These are phyloP conservation scores for Mustela lutreola DNA, from an alignment of 2,113 vertebrate genomes.

Conservation along the genomic window DNA sequence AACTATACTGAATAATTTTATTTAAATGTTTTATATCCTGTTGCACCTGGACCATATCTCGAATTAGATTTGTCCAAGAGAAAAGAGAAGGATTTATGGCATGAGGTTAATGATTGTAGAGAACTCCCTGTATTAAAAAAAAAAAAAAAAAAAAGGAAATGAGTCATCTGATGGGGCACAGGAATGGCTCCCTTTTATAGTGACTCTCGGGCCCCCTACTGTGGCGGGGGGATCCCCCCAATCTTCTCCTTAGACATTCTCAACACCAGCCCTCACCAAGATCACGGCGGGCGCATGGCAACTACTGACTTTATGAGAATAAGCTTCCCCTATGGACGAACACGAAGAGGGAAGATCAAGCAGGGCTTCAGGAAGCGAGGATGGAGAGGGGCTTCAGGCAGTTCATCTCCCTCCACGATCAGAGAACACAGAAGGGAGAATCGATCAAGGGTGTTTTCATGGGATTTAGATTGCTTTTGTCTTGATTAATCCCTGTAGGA, in stretches of 20 bases:
- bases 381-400: not conserved
- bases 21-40: not conserved
- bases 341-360: not conserved
- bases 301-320: not conserved
- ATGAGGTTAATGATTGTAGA: not conserved
- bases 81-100: not conserved
- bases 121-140: not conserved
- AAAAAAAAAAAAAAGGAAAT: no score
- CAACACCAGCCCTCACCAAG: not conserved
- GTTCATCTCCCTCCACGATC: not conserved
- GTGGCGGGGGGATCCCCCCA: not conserved
- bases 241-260: not conserved
- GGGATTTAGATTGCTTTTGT: conserved; percentile 47
- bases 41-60: not conserved
- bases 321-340: not conserved
- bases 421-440: not conserved
- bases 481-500: conserved; percentile 60
- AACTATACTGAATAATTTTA: not conserved
- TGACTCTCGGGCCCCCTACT: not conserved
- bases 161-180: not conserved
- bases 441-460: not conserved
- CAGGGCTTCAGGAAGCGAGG: not conserved
- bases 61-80: not conserved
- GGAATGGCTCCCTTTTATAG: not conserved
- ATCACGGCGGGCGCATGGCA: not conserved